Percentiles rank a stretch among this genome's conserved stretches.
phyloP scores from a whole-genome alignment of 2,113 vertebrate genomes.

The Serinus canaria region DNA sequence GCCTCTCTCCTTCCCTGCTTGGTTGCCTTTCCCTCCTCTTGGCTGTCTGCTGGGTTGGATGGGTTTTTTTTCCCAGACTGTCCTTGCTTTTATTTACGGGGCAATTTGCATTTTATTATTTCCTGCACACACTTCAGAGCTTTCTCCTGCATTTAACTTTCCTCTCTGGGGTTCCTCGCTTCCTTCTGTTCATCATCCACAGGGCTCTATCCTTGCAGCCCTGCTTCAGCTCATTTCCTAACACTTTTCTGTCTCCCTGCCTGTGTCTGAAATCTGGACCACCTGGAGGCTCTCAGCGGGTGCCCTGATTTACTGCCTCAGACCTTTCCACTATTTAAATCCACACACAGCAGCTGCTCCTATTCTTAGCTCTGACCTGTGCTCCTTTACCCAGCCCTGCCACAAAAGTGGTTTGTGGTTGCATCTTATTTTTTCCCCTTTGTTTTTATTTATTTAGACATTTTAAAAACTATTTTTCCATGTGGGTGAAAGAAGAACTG shows the following conservation, averaged over 20 bases:
- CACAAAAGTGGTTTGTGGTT: not conserved
- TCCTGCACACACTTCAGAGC: not conserved
- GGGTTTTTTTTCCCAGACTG: not conserved
- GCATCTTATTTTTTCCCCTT: not conserved
- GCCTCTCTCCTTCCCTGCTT: not conserved
- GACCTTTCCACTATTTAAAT: not conserved
- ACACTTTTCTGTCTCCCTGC: not conserved
- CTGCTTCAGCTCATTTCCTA: not conserved
- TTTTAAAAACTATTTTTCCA: not conserved
- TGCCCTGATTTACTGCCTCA: not conserved
- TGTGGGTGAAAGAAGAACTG: not conserved
- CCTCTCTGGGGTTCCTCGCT: not conserved
- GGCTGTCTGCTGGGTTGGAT: not conserved
- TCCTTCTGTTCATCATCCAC: not conserved
- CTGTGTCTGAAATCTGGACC: not conserved
- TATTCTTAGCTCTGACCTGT: not conserved
- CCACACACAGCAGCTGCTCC: not conserved
- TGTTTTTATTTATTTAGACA: not conserved
- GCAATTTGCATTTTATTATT: not conserved
- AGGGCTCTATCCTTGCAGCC: not conserved
- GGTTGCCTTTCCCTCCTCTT: not conserved
- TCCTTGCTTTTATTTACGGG: not conserved
- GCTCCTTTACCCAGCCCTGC: not conserved
- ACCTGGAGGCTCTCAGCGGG: not conserved
- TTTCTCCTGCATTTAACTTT: not conserved